These are phyloP conservation scores for Drosophila histrio DNA, from an alignment of 2,888 invertebrate genomes.

Conservation along the genomic window DNA sequence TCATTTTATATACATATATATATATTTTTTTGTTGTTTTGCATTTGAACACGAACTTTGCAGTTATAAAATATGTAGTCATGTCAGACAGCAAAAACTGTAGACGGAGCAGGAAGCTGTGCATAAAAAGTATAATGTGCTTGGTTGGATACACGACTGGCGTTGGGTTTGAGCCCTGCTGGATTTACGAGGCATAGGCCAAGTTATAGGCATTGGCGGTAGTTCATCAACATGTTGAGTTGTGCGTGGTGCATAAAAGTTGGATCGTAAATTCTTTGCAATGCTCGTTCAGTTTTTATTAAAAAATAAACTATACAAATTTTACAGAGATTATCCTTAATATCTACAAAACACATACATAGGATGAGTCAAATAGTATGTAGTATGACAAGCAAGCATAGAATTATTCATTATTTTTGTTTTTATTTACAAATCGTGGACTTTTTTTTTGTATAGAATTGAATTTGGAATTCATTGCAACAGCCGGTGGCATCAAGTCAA, in stretches of 20 bases:
- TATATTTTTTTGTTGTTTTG: no score
- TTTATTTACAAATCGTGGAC: constrained; percentile 24
- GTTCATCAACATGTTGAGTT: constrained; percentile 72
- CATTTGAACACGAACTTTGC: constrained; percentile 59
- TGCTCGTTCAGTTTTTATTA: constrained; percentile 61
- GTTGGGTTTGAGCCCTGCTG: constrained; percentile 37
- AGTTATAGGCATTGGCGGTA: constrained; percentile 36
- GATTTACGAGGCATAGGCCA: constrained; percentile 59
- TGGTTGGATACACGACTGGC: constrained; percentile 6
- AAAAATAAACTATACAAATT: constrained; percentile 80
- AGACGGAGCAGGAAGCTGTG: constrained; percentile 13
- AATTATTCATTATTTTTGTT: background rate
- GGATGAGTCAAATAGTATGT: constrained; percentile 17
- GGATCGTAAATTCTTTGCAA: constrained; percentile 65
- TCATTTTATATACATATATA: no score
- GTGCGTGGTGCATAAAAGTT: constrained; percentile 59
- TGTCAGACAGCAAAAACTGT: background rate
- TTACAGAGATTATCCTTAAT: constrained; percentile 68
- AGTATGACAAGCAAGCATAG: background rate
- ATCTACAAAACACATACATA: constrained; percentile 38
- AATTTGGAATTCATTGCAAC: constrained; percentile 25
- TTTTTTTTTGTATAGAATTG: constrained; percentile 6
- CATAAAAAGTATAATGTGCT: constrained; percentile 66
- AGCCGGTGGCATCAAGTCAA: background rate
- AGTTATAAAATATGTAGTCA: constrained; percentile 46